A percentile compares a stretch with the other conserved stretches of the same genome.
Conservation (phyloP, 1,140 invertebrate genomes). For the Drosophila busckii region DNA sequence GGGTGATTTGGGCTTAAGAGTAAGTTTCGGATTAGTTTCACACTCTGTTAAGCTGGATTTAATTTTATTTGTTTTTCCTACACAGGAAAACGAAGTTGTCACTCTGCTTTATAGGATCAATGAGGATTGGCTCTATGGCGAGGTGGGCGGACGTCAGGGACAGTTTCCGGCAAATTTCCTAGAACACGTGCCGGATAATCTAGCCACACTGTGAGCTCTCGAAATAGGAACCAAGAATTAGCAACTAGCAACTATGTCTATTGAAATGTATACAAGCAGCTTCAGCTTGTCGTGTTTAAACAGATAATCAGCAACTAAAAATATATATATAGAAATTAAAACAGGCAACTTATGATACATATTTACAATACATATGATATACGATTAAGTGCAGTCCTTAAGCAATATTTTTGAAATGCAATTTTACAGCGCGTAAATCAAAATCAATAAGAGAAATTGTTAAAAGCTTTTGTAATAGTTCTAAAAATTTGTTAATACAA, state of each 20-base stretch:
- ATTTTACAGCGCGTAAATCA: slow-evolving; percentile 4
- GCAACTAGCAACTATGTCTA: slow-evolving; percentile 19
- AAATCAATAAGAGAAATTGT: neutral
- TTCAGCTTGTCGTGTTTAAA: too few relatives aligned
- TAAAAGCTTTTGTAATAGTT: too few relatives aligned
- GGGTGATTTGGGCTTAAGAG: slow-evolving; percentile 82
- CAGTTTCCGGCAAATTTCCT: slow-evolving; percentile 92
- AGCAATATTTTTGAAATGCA: slow-evolving; percentile 11
- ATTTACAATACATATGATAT: too few relatives aligned
- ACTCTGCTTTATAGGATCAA: slow-evolving; percentile 86
- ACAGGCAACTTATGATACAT: slow-evolving; percentile 18
- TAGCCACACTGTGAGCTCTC: slow-evolving; percentile 56
- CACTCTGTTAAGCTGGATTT: neutral
- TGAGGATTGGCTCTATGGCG: slow-evolving; percentile 90
- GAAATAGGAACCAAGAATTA: slow-evolving; percentile 9
- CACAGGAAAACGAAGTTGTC: slow-evolving; percentile 82
- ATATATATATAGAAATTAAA: neutral
- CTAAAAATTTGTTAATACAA: slow-evolving; percentile 16
- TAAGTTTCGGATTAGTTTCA: slow-evolving; percentile 44
- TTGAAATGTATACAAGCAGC: slow-evolving; percentile 27
- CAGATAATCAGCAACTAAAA: slow-evolving; percentile 5
- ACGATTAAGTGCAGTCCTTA: slow-evolving; percentile 11
- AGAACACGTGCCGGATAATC: slow-evolving; percentile 80
- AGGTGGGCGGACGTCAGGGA: slow-evolving; percentile 83
- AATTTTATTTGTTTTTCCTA: neutral